Percentiles rank a stretch among this genome's conserved stretches.
Conservation (phyloP, 2,113 vertebrate species). For the Proteles cristata region DNA sequence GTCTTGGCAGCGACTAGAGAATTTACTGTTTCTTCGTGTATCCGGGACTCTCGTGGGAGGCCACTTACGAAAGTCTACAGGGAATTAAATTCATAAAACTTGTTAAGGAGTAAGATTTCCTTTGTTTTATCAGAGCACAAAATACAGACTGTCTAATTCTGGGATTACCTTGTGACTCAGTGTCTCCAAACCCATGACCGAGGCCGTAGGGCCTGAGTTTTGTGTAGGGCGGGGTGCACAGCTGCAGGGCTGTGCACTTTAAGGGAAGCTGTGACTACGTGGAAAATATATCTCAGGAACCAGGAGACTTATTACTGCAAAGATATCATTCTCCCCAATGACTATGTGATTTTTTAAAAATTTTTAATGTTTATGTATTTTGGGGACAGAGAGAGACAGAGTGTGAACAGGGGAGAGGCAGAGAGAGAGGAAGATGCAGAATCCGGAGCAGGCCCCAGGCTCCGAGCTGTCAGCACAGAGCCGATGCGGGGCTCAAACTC, state of each 20-base stretch:
- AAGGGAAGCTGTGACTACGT: background rate
- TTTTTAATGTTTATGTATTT: too few relatives aligned
- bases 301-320: accelerated
- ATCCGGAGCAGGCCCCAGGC: too few relatives aligned
- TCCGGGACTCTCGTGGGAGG: background rate
- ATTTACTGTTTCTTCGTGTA: background rate
- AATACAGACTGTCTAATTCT: background rate
- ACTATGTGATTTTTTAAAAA: too few relatives aligned
- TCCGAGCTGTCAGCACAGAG: too few relatives aligned
- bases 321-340: background rate
- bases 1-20: accelerated
- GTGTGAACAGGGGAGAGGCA: too few relatives aligned
- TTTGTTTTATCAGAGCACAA: too few relatives aligned
- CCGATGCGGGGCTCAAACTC: accelerated
- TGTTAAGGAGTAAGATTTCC: background rate
- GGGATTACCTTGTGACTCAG: accelerated
- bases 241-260: accelerated
- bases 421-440: too few relatives aligned
- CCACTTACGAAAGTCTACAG: background rate
- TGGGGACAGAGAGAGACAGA: too few relatives aligned
- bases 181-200: too few relatives aligned
- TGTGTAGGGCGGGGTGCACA: accelerated
- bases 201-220: accelerated
- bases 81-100: background rate
- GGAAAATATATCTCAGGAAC: background rate